phyloP scores from a whole-genome alignment of 2,888 invertebrate genomes.

The Trichopoda pennipes region DNA sequence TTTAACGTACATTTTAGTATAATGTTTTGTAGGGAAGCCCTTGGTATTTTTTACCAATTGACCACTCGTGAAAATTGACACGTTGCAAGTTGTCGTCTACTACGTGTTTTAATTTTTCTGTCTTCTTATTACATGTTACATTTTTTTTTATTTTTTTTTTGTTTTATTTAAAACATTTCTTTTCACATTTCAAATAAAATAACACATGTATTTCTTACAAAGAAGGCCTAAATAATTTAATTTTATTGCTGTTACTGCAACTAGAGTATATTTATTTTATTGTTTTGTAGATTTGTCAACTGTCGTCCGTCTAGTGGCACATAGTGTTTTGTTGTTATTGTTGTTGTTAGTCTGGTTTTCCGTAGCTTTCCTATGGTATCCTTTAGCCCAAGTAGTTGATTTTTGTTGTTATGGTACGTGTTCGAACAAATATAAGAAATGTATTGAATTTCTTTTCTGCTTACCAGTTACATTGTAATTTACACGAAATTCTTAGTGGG shows the following conservation, averaged over 20 bases:
- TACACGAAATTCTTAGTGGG: slow-evolving; percentile 56
- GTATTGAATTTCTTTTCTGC: slow-evolving; percentile 60
- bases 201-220: slow-evolving; percentile 57
- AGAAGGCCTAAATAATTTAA: slow-evolving; percentile 57
- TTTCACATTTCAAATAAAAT: slow-evolving; percentile 26
- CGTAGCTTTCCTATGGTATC: slow-evolving; percentile 67
- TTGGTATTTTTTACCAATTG: slow-evolving; percentile 61
- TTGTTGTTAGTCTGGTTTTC: slow-evolving; percentile 8
- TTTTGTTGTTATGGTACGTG: slow-evolving; percentile 48
- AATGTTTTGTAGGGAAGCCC: slow-evolving; percentile 59
- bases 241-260: slow-evolving; percentile 20
- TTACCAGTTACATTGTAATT: slow-evolving; percentile 58
- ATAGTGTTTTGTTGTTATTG: slow-evolving; percentile 29
- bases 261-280: slow-evolving; percentile 52
- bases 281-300: slow-evolving; percentile 66
- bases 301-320: slow-evolving; percentile 43
- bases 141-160: slow-evolving; percentile 13
- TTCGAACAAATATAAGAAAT: slow-evolving; percentile 61
- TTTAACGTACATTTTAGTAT: slow-evolving; percentile 20
- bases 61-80: slow-evolving; percentile 69
- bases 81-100: slow-evolving; percentile 61
- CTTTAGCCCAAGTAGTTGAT: slow-evolving; percentile 52
- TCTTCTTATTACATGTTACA: slow-evolving; percentile 37
- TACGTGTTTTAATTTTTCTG: slow-evolving; percentile 11
- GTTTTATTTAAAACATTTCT: slow-evolving; percentile 22